Base-by-base conservation (phyloP, 1,140 invertebrate species). In the Caerostris darwini region DNA sequence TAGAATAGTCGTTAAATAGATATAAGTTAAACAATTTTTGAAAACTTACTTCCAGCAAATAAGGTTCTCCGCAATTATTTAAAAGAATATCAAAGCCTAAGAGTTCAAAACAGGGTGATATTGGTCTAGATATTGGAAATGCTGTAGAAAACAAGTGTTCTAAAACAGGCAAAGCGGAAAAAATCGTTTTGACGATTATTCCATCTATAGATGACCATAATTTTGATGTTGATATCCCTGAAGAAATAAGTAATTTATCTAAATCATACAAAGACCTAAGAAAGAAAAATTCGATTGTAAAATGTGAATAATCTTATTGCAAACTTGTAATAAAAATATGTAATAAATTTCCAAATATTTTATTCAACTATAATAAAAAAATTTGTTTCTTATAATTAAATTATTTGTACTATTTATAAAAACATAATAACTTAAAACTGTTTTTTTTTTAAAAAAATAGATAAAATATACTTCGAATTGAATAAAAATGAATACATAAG, bases 131-230 rank as follows among this genome's bases (percentile, higher is more conserved):
- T 61, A 97, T 97, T 3, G 98, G 98, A 96, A 99, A 99, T 95
- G 98, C 98, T 19, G 98, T 97, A 95, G 97, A 97, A 96, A 99
- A 99, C 95, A 97, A 98, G 96, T 98, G 98, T 95, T 98, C 98
- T 34, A 99, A 96, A 86, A 98, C 97, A 0, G 98, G 98, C 96
- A 97, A 97, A 7, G 98, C 98, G 50, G 98, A 97, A 69, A 99
- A 97, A 56, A 99, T 96, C 0, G 98, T 99, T 96, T 99, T 99
- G 54, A 98, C 97, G 57, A 99, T 98, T 17, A 98, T 97, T 95
- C 99, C 98, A 95, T 99, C 98, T 95, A 99, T 98, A 94, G 97
- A 97, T n/a, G 96, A 96, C 98, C 98, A 98, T n/a, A 81, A 2
- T 54, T 71, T 14, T 12, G 12, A 5, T 17, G 6, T 3, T 53